Evolutionary conservation across 2,888 invertebrate species (phyloP).

Genomic region (Abrostola triplasia): DNA sequence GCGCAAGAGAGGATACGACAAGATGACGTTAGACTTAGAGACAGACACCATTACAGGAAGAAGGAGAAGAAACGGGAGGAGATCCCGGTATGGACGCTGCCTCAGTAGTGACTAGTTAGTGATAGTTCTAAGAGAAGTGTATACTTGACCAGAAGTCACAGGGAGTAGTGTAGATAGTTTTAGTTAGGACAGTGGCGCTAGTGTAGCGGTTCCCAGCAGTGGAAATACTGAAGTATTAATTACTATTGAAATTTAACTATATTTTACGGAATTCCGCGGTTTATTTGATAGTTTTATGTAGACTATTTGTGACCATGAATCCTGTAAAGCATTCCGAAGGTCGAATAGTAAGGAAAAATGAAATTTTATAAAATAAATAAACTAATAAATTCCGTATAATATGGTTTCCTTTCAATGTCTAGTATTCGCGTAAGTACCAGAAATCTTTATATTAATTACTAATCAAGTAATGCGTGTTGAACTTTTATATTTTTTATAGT

Average conservation of each 20-base stretch:
- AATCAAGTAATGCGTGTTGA: slow-evolving; percentile 1
- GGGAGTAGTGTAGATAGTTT: slow-evolving; percentile 26
- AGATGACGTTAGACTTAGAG: slow-evolving; percentile 80
- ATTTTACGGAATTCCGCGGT: no score
- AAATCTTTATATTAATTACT: slow-evolving; percentile 1
- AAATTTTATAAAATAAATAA: no score
- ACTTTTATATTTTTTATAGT: slow-evolving; percentile 15
- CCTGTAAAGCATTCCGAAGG: no score
- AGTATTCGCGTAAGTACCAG: no score
- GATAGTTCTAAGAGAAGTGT: slow-evolving; percentile 34
- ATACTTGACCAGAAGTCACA: slow-evolving; percentile 38
- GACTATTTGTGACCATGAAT: no score
- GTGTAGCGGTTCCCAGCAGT: slow-evolving; percentile 27
- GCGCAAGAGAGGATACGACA: slow-evolving; percentile 67
- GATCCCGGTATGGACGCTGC: slow-evolving; percentile 79
- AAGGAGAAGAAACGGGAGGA: slow-evolving; percentile 81
- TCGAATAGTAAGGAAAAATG: neutral
- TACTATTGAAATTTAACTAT: neutral
- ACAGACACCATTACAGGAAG: slow-evolving; percentile 77
- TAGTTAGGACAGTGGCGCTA: slow-evolving; percentile 8
- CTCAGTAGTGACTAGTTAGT: slow-evolving; percentile 73
- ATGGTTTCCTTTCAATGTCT: neutral
- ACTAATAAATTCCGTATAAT: neutral
- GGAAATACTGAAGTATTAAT: slow-evolving; percentile 44
- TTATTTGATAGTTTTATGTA: no score